Evolutionary conservation across 1,140 invertebrate species (phyloP), one percentile per base, ranked within the genome.

Genomic region (Ostrea edulis): DNA sequence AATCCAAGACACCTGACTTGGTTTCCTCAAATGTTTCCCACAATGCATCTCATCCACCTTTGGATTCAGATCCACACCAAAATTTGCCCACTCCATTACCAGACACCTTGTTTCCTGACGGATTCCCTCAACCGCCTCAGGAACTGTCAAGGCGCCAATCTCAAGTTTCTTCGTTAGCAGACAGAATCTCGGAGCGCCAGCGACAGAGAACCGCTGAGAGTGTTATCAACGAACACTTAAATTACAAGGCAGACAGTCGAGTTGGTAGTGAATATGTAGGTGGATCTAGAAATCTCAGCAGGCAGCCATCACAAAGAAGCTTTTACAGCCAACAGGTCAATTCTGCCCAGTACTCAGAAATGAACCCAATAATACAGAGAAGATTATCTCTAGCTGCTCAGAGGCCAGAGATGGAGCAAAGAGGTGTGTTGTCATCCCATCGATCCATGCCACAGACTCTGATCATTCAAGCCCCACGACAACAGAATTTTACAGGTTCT

Each of bases 181-280:
- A 84, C 51, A 84, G 82, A 84, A 84, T 84, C 2, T 25, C 52
- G 12, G 82, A 53, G 20, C 25, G 52, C 44, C 44, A 55, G 29
- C 82, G 54, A 54, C 82, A 84, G 20, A 77, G 84, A 85, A 85
- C 54, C 35, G 52, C 58, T 89, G 89, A 62, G 12, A 65, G 5
- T 44, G 35, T 14, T n/a, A 29, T 62, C 52, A 20, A 20, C 0
- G 82, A 89, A 9, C 51, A n/a, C 8, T n/a, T 44, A 11, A 52
- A 81, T 22, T 89, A 85, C 12, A 22, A 44, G 22, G 82, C 35
- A 0, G 71, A 85, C 25, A 77, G 68, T 77, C 25, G 25, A 77
- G 68, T 25, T 25, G 65, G 7, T 54, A 71, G 62, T 22, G 52
- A 55, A 12, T 55, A 29, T 89, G 65, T 14, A 12, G 20, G 68